Evolutionary conservation across 2,888 invertebrate species (phyloP), one percentile per base, ranked within the genome.

Genomic region (Leucoptera coffeella): DNA sequence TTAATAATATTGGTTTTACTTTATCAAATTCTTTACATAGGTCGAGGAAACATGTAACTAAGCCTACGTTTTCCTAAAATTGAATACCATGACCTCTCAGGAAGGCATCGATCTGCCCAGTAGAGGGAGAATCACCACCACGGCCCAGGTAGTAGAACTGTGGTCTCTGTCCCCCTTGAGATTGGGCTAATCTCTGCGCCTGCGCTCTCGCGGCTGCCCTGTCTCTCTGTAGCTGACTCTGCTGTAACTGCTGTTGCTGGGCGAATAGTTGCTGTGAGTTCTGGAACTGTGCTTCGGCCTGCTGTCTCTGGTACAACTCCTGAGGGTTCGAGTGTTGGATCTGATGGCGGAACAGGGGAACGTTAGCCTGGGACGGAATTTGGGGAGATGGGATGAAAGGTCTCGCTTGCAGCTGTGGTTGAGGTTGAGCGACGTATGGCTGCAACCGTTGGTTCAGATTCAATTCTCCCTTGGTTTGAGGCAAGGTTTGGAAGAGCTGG

Each of bases 61-160:
- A 33, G 29, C 36, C 36, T 8, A 7, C 8, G 4, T 14, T 10
- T n/a, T 40, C 42, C 62, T 76, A 78, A 51, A 74, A 77, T 47
- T 77, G 76, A 42, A 80, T 76, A 47, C 77, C 78, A 49, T 79
- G 79, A 29, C 82, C 83, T 52, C 85, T 74, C 33, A 88, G 74
- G 61, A 86, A 88, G 29, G 85, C 82, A 48, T 86, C 86, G 42
- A 88, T 85, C 49, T 85, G 86, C 4, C 85, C 83, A 20, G 75
- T 67, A 22, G 81, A 77, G 15, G 45, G 42, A 1, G 50, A 44
- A 30, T 78, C 64, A 2, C 50, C 65, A 12, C 37, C 35, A 26
- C 64, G 58, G 15, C 77, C 75, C 15, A 77, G 65, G 49, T 75
- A 80, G 50, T 78, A 79, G 52, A 73, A 75, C 41, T 75, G 74